Percentiles rank a stretch among this genome's conserved stretches.
phyloP scores from a whole-genome alignment of 2,888 invertebrate genomes.

The Aelia acuminata region DNA sequence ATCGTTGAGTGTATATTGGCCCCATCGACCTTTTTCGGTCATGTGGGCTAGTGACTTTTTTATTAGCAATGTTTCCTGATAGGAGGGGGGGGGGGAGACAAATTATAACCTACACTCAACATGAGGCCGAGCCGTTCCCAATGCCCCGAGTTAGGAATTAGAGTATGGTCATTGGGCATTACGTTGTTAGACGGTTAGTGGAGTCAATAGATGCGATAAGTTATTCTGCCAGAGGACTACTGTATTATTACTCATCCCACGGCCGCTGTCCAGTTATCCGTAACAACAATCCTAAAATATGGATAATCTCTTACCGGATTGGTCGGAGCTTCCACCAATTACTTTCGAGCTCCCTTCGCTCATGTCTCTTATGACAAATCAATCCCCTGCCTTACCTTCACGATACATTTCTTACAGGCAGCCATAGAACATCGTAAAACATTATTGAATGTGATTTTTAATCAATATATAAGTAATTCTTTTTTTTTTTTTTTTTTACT shows the following conservation, averaged over 20 bases:
- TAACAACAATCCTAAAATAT: conserved; percentile 48
- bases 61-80: background rate
- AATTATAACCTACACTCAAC: conserved; percentile 29
- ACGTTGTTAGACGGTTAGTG: background rate
- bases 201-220: conserved; percentile 32
- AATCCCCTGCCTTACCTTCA: background rate
- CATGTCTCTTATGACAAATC: conserved; percentile 1
- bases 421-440: background rate
- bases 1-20: background rate
- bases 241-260: background rate
- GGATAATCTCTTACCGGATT: background rate
- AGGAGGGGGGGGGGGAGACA: background rate
- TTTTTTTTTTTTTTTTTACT: no score
- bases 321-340: conserved; percentile 6
- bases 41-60: conserved; percentile 27
- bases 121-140: background rate
- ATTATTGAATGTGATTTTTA: background rate
- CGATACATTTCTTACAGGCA: background rate
- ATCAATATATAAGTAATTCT: no score
- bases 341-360: background rate
- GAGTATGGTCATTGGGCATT: background rate
- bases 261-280: conserved; percentile 29
- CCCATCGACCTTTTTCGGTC: background rate
- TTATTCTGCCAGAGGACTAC: background rate
- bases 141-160: background rate